Base-by-base conservation (phyloP, 2,888 invertebrate genomes). In the Drosophila glabriapex region DNA sequence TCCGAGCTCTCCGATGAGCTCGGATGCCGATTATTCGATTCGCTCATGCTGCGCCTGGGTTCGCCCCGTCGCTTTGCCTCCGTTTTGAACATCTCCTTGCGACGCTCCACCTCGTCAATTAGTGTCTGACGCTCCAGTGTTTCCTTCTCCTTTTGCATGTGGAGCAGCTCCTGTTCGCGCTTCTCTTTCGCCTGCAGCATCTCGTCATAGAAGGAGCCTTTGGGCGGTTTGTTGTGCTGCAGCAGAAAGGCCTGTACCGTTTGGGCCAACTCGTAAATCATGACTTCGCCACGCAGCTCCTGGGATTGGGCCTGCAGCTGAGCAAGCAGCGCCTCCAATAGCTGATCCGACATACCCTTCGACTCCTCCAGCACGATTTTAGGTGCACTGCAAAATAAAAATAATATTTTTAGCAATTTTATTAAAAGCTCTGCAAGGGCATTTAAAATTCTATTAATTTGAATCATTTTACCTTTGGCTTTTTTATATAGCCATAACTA, bases 191-290 rank as follows among this genome's bases (percentile, higher is more conserved):
- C 95, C 59, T 95, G 95, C 14, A 97, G 92, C 98, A 98, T 98
- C 94, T 98, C 97, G 74, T 98, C 98, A 87, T 98, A 98, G 92
- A 97, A 98, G 12, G 98, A 98, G 69, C 96, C 95, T 60, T 95
- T 94, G 0, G 95, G 96, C 0, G 97, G 97, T 91, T 96, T 97
- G 91, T 98, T 97, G 93, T 97, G 95, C 29, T 95, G 94, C 76
- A 97, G 95, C 0, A 98, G 94, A 91, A 97, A 98, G 91, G 95
- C 96, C 94, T 97, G 96, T 1, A 97, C 96, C 91, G 96, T 95
- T 86, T 97, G 96, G 2, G 97, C 96, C 54, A 99, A 93, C 85
- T 98, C 96, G 90, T 95, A 97, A 80, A 99, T 96, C 96, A 98
- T 97, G 35, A 97, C 98, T 94, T 97, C 96, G 0, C 97, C 98